Evolutionary conservation across 2,797 vertebrate species (phyloP).

Genomic region (Parotocinclus haroldoi): DNA sequence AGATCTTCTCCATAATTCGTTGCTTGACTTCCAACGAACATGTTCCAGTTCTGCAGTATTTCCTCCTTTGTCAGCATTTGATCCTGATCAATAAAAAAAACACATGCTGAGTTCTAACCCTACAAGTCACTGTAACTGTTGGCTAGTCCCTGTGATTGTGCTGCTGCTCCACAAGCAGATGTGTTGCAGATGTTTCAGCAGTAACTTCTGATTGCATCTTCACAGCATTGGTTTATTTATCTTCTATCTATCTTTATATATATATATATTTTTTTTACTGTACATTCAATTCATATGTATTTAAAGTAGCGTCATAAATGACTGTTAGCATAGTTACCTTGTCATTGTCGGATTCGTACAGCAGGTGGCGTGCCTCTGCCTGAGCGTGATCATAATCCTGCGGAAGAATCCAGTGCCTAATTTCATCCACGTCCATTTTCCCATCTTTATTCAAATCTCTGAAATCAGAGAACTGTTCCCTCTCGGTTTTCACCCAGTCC

Average conservation of each 20-base stretch:
- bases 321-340: constrained; percentile 72
- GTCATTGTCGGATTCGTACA: constrained; percentile 91
- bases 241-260: too few species aligned
- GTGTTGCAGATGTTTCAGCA: too few species aligned
- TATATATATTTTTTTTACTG: too few species aligned
- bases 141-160: too few species aligned
- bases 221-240: too few species aligned
- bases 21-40: constrained; percentile 98
- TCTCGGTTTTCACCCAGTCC: constrained; percentile 91
- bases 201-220: too few species aligned
- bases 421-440: constrained; percentile 93
- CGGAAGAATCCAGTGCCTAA: constrained; percentile 95
- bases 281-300: too few species aligned
- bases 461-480: constrained; percentile 96
- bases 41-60: constrained; percentile 97
- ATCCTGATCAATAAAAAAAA: constrained; percentile 69
- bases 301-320: too few species aligned
- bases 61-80: constrained; percentile 90
- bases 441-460: constrained; percentile 96
- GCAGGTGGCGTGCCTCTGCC: constrained; percentile 91
- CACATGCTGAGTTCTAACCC: too few species aligned
- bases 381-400: constrained; percentile 95
- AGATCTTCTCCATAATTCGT: constrained; percentile 98
- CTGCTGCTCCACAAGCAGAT: too few species aligned
- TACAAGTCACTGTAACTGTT: too few species aligned